Percentiles rank a stretch among this genome's conserved stretches.
Conservation (phyloP, 2,888 invertebrate genomes). For the Macrosiphum euphorbiae region DNA sequence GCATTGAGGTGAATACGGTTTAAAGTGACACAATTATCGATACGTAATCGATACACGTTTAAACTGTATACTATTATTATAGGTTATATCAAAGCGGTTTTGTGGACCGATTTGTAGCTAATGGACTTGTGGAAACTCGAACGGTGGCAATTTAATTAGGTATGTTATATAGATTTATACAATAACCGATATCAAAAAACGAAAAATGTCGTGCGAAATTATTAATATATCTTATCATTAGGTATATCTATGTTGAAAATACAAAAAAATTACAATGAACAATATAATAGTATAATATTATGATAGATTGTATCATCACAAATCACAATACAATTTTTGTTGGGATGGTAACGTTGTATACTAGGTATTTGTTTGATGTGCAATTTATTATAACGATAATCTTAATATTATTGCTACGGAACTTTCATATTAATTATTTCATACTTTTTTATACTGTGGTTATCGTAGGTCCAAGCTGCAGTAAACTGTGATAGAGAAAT, state of each 20-base stretch:
- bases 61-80: background rate
- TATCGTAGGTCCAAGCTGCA: background rate
- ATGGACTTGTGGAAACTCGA: background rate
- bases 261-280: background rate
- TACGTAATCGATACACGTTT: background rate
- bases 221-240: background rate
- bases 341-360: background rate
- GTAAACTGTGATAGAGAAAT: background rate
- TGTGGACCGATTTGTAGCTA: background rate
- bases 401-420: background rate
- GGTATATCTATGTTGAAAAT: background rate
- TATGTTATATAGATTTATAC: background rate
- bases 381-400: background rate
- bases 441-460: background rate
- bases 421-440: background rate
- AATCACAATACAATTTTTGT: background rate
- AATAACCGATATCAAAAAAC: background rate
- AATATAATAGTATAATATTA: background rate
- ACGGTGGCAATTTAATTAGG: background rate
- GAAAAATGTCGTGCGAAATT: background rate
- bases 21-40: background rate
- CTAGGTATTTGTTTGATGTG: too few species aligned
- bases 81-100: background rate
- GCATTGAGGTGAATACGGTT: background rate
- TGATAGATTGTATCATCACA: background rate